These are phyloP conservation scores for Achlya flavicornis DNA, from an alignment of 2,888 invertebrate genomes.

Conservation along the genomic window DNA sequence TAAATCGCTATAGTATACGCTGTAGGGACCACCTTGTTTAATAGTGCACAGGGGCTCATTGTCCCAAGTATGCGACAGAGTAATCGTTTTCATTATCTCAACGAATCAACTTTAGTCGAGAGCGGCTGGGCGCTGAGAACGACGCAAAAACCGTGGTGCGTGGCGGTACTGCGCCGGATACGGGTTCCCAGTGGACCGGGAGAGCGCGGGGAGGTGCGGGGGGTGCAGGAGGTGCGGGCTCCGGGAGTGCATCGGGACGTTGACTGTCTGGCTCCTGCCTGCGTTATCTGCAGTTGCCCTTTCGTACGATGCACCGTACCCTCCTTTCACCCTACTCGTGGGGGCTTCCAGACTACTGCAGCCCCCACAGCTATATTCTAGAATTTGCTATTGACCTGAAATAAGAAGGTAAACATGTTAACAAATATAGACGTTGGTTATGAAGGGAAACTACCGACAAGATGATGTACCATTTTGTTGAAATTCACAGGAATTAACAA, in stretches of 20 bases:
- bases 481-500: background rate
- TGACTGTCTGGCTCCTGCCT: slow-evolving; percentile 81
- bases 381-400: slow-evolving; percentile 76
- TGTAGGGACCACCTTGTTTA: slow-evolving; percentile 5
- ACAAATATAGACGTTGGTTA: slow-evolving; percentile 32
- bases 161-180: slow-evolving; percentile 61
- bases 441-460: slow-evolving; percentile 10
- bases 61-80: slow-evolving; percentile 71
- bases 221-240: slow-evolving; percentile 41
- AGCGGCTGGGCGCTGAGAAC: slow-evolving; percentile 46
- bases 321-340: slow-evolving; percentile 67
- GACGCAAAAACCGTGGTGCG: slow-evolving; percentile 65
- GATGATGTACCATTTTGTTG: background rate
- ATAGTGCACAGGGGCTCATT: slow-evolving; percentile 40
- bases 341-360: slow-evolving; percentile 68
- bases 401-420: slow-evolving; percentile 65
- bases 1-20: background rate
- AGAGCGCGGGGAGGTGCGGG: slow-evolving; percentile 33
- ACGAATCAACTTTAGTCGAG: slow-evolving; percentile 59
- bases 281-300: slow-evolving; percentile 84
- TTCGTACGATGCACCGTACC: slow-evolving; percentile 81
- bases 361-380: slow-evolving; percentile 63
- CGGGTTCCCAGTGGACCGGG: slow-evolving; percentile 65
- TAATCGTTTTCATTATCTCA: slow-evolving; percentile 73
- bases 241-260: slow-evolving; percentile 79